These are phyloP conservation scores for Drosophila anomalata DNA, from an alignment of 2,888 invertebrate genomes.

Conservation along the genomic window DNA sequence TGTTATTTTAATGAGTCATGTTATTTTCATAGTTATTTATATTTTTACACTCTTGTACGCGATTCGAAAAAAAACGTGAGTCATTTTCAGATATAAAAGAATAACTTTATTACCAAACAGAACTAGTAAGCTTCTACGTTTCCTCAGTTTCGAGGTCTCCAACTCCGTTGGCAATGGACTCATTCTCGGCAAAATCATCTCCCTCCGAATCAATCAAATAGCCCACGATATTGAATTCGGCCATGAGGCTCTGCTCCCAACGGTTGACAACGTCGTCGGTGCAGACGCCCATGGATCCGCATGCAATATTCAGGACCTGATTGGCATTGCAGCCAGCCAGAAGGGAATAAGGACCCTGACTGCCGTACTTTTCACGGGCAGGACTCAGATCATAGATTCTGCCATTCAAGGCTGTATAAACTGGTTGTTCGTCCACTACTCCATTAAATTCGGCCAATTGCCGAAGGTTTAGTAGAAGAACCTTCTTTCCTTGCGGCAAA, in stretches of 20 bases:
- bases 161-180: conserved; percentile 1
- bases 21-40: no score
- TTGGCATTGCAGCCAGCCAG: conserved; percentile 69
- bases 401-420: conserved; percentile 69
- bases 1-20: no score
- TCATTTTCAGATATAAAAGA: neutral
- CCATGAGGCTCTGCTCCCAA: conserved; percentile 61
- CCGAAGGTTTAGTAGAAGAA: conserved; percentile 31
- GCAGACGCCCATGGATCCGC: conserved; percentile 47
- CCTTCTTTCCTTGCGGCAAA: neutral
- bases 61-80: no score
- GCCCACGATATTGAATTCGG: conserved; percentile 61
- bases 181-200: neutral
- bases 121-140: neutral
- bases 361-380: conserved; percentile 31
- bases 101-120: conserved; percentile 8
- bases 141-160: neutral
- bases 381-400: conserved; percentile 63
- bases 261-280: conserved; percentile 34
- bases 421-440: conserved; percentile 26
- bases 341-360: conserved; percentile 45
- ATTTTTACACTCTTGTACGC: no score
- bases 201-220: conserved; percentile 41
- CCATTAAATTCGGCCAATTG: conserved; percentile 54
- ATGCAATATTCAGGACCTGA: conserved; percentile 52